Percentiles rank a stretch among this genome's conserved stretches.
Conservation (phyloP, 2,797 vertebrate genomes). For the Cyprinella venusta region DNA sequence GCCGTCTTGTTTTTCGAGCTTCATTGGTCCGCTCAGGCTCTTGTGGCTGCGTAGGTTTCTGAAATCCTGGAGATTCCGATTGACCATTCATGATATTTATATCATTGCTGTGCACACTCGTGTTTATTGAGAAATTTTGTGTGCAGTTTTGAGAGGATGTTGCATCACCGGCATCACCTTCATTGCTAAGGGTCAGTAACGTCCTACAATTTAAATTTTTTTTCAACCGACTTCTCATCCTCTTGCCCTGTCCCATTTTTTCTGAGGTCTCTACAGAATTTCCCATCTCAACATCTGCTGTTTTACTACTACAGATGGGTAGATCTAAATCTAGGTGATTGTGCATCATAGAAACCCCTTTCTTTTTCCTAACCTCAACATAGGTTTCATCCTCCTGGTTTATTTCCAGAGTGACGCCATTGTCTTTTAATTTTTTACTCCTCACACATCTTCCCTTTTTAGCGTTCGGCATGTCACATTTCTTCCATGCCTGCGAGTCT, state of each 20-base stretch:
- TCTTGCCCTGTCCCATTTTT: not conserved
- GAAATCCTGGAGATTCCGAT: not conserved
- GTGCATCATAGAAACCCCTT: not conserved
- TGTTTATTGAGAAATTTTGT: not conserved
- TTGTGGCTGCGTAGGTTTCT: not conserved
- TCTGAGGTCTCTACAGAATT: not conserved
- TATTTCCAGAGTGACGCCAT: not conserved
- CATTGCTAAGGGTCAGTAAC: not conserved
- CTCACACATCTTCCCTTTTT: not conserved
- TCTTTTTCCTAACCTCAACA: conserved; percentile 7
- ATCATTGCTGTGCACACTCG: not conserved
- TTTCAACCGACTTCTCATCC: not conserved
- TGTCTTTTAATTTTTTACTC: not conserved
- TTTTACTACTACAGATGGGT: not conserved
- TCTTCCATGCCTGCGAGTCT: not conserved
- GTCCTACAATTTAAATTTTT: not conserved
- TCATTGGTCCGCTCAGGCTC: not conserved
- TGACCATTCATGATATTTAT: not conserved
- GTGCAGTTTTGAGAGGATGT: not conserved
- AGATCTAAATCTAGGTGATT: not conserved
- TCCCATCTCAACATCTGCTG: not conserved
- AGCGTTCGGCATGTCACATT: not conserved
- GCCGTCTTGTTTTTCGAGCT: conserved; percentile 1
- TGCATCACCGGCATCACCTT: not conserved
- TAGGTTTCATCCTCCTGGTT: not conserved